These are phyloP conservation scores for Calameuta filiformis DNA, from an alignment of 2,888 invertebrate species.

Conservation along the genomic window DNA sequence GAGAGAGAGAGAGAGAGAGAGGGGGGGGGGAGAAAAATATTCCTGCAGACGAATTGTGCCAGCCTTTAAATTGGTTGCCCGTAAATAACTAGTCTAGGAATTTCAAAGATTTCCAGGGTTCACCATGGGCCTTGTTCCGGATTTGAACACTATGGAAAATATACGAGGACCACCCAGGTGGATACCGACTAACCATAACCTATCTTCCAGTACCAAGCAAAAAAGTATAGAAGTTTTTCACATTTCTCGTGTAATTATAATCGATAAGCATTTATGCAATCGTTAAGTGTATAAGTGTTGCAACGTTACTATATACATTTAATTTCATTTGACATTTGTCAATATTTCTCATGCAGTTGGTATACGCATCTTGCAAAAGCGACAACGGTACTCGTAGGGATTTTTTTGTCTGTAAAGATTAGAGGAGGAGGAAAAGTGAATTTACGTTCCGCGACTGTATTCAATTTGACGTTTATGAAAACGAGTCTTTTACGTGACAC, in stretches of 20 bases:
- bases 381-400: no score
- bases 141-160: conserved; percentile 1
- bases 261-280: neutral
- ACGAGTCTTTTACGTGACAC: neutral
- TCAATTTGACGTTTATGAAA: neutral
- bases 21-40: neutral
- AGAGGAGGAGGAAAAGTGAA: no score
- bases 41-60: conserved; percentile 22
- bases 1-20: neutral
- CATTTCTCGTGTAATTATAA: neutral
- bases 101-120: neutral
- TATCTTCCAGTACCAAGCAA: neutral
- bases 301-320: no score
- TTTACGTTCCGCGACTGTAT: neutral
- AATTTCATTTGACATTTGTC: no score
- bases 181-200: neutral
- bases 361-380: no score
- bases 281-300: neutral
- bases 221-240: neutral
- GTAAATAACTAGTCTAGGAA: conserved; percentile 29
- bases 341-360: no score
- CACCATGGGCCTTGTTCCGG: neutral
- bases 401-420: no score
- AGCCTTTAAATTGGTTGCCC: conserved; percentile 30
- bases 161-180: conserved; percentile 2